phyloP scores from a whole-genome alignment of 2,797 vertebrate genomes.

The Gouania willdenowi region DNA sequence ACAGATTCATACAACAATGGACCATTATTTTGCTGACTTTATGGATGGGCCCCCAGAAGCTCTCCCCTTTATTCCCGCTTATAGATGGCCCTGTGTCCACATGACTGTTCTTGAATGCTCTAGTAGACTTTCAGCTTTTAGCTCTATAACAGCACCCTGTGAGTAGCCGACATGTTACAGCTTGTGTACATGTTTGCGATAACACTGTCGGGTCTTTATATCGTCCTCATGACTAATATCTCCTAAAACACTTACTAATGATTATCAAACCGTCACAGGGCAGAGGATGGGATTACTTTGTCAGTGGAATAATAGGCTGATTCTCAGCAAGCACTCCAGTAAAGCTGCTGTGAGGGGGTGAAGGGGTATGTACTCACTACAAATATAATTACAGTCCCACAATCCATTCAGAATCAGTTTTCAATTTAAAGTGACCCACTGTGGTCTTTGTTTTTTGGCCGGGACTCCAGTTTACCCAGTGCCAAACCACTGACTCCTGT shows the following conservation, averaged over 20 bases:
- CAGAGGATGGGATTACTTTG: neutral
- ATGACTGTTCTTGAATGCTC: too few relatives aligned
- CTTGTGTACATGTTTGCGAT: conserved; percentile 16
- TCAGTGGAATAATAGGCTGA: neutral
- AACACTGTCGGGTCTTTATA: conserved; percentile 4
- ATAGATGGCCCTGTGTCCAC: too few relatives aligned
- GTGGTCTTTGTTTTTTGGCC: neutral
- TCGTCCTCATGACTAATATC: conserved; percentile 29
- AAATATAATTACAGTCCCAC: neutral
- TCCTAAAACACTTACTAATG: conserved; percentile 10
- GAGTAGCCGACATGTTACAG: conserved; percentile 11
- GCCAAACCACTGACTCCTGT: conserved; percentile 1
- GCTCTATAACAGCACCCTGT: conserved; percentile 14
- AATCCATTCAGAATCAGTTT: neutral
- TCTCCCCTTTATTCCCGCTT: too few relatives aligned
- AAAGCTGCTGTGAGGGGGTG: too few relatives aligned
- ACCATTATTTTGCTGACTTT: too few relatives aligned
- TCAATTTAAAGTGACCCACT: neutral
- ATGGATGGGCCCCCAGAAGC: too few relatives aligned
- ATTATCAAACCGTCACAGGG: neutral
- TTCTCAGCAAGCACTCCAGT: neutral
- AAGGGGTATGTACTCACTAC: too few relatives aligned
- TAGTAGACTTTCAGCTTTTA: too few relatives aligned
- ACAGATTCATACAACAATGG: too few relatives aligned
- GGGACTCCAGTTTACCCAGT: neutral